These are phyloP conservation scores for Galemys pyrenaicus DNA, from an alignment of 2,113 vertebrate species.

Conservation along the genomic window DNA sequence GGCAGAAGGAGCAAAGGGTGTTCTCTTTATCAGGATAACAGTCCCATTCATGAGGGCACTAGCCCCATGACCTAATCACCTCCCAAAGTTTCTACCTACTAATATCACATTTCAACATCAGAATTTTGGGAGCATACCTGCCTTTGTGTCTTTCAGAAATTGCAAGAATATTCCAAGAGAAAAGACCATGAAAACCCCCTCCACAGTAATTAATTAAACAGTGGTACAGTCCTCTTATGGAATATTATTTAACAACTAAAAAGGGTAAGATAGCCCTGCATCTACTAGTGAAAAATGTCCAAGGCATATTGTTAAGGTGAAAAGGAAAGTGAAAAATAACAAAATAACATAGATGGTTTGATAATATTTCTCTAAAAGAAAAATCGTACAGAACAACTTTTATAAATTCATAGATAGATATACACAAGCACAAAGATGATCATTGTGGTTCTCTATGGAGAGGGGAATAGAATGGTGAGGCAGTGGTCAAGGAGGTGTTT, in stretches of 20 bases:
- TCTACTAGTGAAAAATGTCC: not conserved
- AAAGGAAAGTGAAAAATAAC: not conserved
- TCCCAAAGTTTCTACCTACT: not conserved
- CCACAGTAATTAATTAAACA: slow-evolving; percentile 32
- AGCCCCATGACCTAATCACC: not conserved
- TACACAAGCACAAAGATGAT: not conserved
- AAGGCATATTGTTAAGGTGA: slow-evolving; percentile 22
- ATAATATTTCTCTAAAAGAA: not conserved
- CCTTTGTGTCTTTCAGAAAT: slow-evolving; percentile 5
- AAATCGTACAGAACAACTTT: not conserved
- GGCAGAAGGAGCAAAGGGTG: not conserved
- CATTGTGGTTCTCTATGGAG: not conserved
- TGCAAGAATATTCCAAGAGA: not conserved
- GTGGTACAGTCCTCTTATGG: not conserved
- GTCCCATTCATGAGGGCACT: not conserved
- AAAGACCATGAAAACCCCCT: not conserved
- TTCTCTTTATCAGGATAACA: not conserved
- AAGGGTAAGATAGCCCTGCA: not conserved
- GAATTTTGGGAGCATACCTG: not conserved
- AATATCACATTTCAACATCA: not conserved
- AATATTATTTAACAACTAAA: slow-evolving; percentile 9
- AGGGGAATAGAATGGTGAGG: not conserved
- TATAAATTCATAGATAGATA: not conserved
- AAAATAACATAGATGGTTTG: not conserved
- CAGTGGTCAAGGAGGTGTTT: not conserved